Conservation (phyloP, 2,797 vertebrate genomes). For the Rhincodon typus region DNA sequence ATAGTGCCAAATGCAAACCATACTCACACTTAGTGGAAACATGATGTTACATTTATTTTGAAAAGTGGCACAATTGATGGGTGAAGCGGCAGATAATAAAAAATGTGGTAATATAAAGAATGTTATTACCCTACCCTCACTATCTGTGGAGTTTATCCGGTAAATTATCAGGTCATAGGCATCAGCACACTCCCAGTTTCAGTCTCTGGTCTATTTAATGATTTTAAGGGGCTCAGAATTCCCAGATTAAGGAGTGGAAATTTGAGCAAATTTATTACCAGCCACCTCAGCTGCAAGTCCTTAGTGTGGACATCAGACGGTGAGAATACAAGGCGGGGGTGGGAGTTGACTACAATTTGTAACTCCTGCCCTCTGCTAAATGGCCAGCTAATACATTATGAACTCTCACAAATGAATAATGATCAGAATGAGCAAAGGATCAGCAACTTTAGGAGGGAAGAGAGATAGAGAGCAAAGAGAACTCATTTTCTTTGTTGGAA, state of each 20-base stretch:
- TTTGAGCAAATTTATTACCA: not conserved
- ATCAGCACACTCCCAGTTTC: not conserved
- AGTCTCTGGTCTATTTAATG: not conserved
- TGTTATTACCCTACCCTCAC: too few species aligned
- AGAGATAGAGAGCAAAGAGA: too few species aligned
- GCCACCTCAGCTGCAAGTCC: not conserved
- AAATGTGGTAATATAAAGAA: not conserved
- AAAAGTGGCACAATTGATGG: not conserved
- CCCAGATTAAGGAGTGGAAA: not conserved
- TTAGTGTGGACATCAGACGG: not conserved
- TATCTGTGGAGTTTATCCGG: not conserved
- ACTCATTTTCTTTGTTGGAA: too few species aligned
- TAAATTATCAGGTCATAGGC: not conserved
- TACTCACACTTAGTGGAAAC: not conserved
- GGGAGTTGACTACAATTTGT: too few species aligned
- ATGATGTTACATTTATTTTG: not conserved
- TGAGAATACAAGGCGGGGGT: not conserved
- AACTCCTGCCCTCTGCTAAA: too few species aligned
- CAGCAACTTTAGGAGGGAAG: too few species aligned
- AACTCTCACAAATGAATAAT: too few species aligned
- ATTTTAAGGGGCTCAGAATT: not conserved
- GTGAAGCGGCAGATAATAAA: not conserved
- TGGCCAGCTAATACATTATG: too few species aligned
- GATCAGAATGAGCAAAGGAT: too few species aligned
- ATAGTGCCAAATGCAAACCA: not conserved